Percentiles rank a stretch among this genome's conserved stretches.
These are phyloP conservation scores for Propsilocerus akamusi DNA, from an alignment of 1,140 invertebrate genomes.

Conservation along the genomic window DNA sequence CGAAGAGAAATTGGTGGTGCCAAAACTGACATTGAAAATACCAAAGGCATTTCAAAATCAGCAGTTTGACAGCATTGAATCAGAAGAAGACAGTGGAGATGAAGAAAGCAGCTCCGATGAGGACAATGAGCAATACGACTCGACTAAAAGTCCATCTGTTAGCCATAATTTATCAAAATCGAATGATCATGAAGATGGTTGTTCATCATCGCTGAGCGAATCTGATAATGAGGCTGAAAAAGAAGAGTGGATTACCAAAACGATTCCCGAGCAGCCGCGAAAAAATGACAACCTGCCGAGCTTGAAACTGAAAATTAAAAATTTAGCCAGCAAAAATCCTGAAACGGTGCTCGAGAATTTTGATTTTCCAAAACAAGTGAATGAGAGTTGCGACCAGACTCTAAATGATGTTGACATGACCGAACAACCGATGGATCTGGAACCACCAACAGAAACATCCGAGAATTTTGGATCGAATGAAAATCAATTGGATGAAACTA, in stretches of 20 bases:
- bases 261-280: neutral
- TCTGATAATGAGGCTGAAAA: neutral
- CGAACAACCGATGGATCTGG: slow-evolving; percentile 9
- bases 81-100: slow-evolving; percentile 4
- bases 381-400: slow-evolving; percentile 8
- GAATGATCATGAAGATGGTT: neutral
- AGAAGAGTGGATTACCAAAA: slow-evolving; percentile 6
- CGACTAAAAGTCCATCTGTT: neutral
- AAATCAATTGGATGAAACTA: neutral
- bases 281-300: neutral
- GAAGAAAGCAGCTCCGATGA: slow-evolving; percentile 8
- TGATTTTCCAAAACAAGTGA: slow-evolving; percentile 8
- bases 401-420: slow-evolving; percentile 6
- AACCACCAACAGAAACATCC: slow-evolving; percentile 2
- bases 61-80: neutral
- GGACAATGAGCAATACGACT: slow-evolving; percentile 6
- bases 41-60: slow-evolving; percentile 24
- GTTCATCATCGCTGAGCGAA: neutral
- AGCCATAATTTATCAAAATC: neutral
- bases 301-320: neutral
- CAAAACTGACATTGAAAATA: slow-evolving; percentile 30
- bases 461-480: neutral
- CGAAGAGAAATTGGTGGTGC: slow-evolving; percentile 17
- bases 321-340: neutral
- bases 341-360: neutral